A percentile compares a stretch with the other conserved stretches of the same genome.
phyloP scores from a whole-genome alignment of 1,140 invertebrate genomes.

The Platyscapa corneri region DNA sequence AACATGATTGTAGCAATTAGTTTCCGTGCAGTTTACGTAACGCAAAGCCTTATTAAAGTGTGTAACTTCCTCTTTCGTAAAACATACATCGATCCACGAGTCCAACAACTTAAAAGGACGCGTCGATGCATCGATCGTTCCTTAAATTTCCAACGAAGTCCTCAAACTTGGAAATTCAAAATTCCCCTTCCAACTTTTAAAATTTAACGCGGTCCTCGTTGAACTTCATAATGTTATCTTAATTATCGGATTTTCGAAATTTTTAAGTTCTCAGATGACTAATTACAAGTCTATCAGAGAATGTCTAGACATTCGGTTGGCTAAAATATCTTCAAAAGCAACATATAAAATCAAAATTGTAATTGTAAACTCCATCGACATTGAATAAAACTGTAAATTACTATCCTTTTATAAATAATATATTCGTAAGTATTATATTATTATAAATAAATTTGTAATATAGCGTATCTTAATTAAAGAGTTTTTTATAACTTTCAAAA shows the following conservation, averaged over 20 bases:
- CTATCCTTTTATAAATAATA: too few species aligned
- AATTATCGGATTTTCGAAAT: neutral
- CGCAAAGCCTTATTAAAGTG: slow-evolving; percentile 14
- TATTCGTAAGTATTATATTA: too few species aligned
- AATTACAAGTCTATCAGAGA: neutral
- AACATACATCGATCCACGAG: slow-evolving; percentile 21
- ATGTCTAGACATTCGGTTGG: neutral
- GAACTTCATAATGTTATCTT: neutral
- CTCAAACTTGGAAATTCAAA: slow-evolving; percentile 11
- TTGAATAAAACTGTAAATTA: too few species aligned
- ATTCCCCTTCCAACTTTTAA: neutral
- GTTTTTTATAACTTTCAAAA: too few species aligned
- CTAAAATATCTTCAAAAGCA: too few species aligned
- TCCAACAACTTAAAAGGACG: slow-evolving; percentile 20
- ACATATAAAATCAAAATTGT: too few species aligned
- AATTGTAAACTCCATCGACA: too few species aligned
- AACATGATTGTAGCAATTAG: neutral
- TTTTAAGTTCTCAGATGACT: neutral
- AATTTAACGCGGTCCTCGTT: neutral
- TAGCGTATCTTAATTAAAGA: too few species aligned
- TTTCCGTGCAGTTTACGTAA: neutral
- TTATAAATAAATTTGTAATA: too few species aligned
- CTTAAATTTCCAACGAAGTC: slow-evolving; percentile 19
- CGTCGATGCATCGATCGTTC: slow-evolving; percentile 22
- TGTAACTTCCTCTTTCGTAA: slow-evolving; percentile 13